Conservation (phyloP, 2,888 invertebrate genomes). For the Scaptodrosophila latifasciaeformis region DNA sequence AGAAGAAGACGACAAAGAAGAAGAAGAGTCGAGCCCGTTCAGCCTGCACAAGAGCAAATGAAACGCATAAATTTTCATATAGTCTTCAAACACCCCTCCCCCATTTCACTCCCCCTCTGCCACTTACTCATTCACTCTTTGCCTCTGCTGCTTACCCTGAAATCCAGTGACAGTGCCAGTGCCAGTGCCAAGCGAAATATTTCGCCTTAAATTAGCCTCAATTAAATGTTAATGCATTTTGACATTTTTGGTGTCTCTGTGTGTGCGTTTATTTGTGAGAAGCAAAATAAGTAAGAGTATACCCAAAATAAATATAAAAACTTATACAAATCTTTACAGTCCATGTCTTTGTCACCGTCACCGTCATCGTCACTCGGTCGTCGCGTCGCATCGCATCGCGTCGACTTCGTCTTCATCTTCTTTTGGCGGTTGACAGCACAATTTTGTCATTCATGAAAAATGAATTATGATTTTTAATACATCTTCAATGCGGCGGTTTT, state of each 20-base stretch:
- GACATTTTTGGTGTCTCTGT: slow-evolving; percentile 66
- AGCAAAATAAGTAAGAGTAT: not conserved
- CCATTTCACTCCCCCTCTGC: no score
- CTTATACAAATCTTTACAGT: slow-evolving; percentile 2
- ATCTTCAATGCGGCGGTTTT: slow-evolving; percentile 20
- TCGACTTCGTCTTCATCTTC: not conserved
- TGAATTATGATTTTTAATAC: slow-evolving; percentile 45
- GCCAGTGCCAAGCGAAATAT: slow-evolving; percentile 64
- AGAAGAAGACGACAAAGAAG: no score
- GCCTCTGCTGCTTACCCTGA: no score
- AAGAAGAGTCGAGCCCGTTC: slow-evolving; percentile 6
- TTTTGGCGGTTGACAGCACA: slow-evolving; percentile 20
- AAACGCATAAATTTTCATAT: slow-evolving; percentile 63
- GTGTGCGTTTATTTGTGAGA: not conserved
- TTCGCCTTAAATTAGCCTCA: slow-evolving; percentile 74
- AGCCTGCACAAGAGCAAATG: slow-evolving; percentile 27
- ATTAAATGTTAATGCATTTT: slow-evolving; percentile 75
- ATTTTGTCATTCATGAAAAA: slow-evolving; percentile 31
- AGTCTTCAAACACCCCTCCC: no score
- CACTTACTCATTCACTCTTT: no score
- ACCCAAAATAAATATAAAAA: not conserved
- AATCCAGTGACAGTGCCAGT: slow-evolving; percentile 28
- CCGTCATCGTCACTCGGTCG: slow-evolving; percentile 11
- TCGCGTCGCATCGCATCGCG: no score
- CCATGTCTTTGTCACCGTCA: not conserved